Base-by-base conservation (phyloP, 2,888 invertebrate species). In the Drosophila formosana region DNA sequence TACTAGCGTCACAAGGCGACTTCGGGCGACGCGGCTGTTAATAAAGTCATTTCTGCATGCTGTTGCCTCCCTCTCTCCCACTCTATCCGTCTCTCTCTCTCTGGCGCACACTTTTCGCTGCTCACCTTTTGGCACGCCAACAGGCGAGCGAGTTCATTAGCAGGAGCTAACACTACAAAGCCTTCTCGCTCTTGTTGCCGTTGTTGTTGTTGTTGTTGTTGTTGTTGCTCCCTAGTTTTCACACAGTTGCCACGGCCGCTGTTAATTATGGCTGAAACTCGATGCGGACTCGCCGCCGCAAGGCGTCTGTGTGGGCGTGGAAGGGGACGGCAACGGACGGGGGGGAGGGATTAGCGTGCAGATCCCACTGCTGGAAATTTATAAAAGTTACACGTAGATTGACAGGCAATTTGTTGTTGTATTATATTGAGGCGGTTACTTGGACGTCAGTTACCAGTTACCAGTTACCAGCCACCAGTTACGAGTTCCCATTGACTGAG, bases 351-450 rank as follows among this genome's bases (percentile, higher is more conserved):
- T 43, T 52, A 53, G 43, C 47, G 43, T 47, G 49, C 41, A 13
- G 53, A 25, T 45, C 32, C 65, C 62, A 37, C 66, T 57, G 58
- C 66, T 88, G 76, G 60, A 83, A 84, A 89, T 87, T 87, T 87
- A 85, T 89, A 85, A 87, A 89, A 85, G 88, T 89, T 88, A 89
- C 88, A 87, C 75, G 85, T 89, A 87, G 85, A 85, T 89, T 85
- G 85, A 87, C 88, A 85, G 85, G 79, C 89, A 89, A 85, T 85
- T 85, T 89, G 84, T 89, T 89, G 74, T 74, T 76, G 73, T 79
- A 65, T 80, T 78, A 78, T 78, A 69, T 67, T 75, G 64, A 60
- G 85, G 78, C 57, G 82, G 63, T 75, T 82, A 80, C 85, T 79
- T 63, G 75, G 63, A 46, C 37, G 52, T 56, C 72, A 64, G 41